Evolutionary conservation across 2,113 vertebrate genomes (phyloP).

Genomic region (Otis tarda): DNA sequence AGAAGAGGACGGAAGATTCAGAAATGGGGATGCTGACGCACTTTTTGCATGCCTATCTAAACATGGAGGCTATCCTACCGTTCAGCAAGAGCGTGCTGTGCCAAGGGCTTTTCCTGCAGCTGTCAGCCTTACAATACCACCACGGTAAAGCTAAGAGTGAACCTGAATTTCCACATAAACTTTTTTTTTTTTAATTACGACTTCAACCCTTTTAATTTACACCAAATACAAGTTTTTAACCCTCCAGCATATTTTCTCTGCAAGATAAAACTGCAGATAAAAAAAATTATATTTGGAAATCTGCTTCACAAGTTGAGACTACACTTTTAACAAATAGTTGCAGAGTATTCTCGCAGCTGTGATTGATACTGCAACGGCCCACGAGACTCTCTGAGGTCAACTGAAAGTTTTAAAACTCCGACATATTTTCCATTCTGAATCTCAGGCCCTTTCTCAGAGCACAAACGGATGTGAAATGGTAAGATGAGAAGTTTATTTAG

Average conservation of each 20-base stretch:
- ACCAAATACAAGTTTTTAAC: not conserved
- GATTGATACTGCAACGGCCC: not conserved
- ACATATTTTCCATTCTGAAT: not conserved
- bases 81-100: not conserved
- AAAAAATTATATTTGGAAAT: not conserved
- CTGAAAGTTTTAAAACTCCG: not conserved
- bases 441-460: not conserved
- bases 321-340: not conserved
- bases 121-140: not conserved
- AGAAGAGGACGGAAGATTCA: not conserved
- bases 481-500: not conserved
- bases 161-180: not conserved
- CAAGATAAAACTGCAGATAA: not conserved
- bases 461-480: not conserved
- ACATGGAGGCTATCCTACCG: not conserved
- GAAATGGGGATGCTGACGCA: not conserved
- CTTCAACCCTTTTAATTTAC: not conserved
- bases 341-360: not conserved
- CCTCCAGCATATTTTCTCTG: not conserved
- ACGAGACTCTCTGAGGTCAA: not conserved
- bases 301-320: not conserved
- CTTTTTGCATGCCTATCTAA: not conserved
- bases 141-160: not conserved
- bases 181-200: not conserved
- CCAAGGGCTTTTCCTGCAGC: not conserved